phyloP scores from a whole-genome alignment of 2,797 vertebrate genomes.

The Mus caroli region DNA sequence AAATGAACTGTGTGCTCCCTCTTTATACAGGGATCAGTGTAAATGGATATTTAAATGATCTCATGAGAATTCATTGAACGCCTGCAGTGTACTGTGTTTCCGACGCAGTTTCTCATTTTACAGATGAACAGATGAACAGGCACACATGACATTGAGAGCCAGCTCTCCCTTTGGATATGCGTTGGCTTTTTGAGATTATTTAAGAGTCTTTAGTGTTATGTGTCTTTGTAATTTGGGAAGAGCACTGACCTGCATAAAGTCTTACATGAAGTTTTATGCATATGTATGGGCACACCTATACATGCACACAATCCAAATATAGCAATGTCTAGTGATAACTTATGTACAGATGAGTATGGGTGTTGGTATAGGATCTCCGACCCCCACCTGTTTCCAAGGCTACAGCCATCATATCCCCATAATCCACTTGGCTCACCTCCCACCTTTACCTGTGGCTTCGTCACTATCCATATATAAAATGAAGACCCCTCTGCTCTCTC shows the following conservation, averaged over 20 bases:
- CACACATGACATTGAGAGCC: background rate
- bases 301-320: too few species aligned
- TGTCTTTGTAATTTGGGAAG: background rate
- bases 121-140: background rate
- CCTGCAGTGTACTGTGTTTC: background rate
- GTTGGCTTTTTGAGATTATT: background rate
- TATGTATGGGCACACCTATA: background rate
- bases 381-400: too few species aligned
- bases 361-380: too few species aligned
- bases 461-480: too few species aligned
- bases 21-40: background rate
- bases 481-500: too few species aligned
- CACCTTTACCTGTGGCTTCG: too few species aligned
- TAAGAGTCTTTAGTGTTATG: background rate
- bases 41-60: background rate
- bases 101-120: slow-evolving; percentile 17
- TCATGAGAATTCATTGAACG: background rate
- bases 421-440: too few species aligned
- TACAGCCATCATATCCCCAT: too few species aligned
- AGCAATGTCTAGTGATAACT: background rate
- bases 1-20: background rate
- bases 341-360: background rate
- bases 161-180: background rate
- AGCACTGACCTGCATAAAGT: background rate
- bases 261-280: background rate